Evolutionary conservation across 2,797 vertebrate species (phyloP), one percentile per base, ranked within the genome.

Genomic region (Hipposideros larvatus): DNA sequence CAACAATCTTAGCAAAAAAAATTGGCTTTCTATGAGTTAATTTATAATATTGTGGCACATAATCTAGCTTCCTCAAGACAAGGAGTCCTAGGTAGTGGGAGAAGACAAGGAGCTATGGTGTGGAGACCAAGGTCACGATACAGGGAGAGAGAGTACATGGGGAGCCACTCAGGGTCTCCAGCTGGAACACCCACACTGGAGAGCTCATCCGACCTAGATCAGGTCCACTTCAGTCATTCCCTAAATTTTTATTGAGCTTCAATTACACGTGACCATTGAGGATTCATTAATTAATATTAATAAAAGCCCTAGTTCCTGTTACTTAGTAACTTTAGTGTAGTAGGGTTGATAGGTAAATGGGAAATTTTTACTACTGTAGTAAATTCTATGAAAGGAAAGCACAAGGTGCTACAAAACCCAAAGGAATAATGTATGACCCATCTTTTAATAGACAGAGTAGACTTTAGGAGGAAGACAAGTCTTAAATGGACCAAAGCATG

Each of bases 231-330:
- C 11, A 68, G 66, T 92, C 24, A 63, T 74, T 78, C 43, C 34
- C 63, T 78, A 87, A 43, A 34, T 51, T 26, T 86, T 43, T 21
- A 16, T 18, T 51, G 28, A 37, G 6, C 46, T 93, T 95, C 77
- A 86, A 28, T 86, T 53, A 63, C n/a, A 66, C 1, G 22, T 11
- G 2, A 0, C 14, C 53, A 73, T 2, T 53, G n/a, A 78, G 22
- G 9, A 57, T 63, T 89, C 18, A 31, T 86, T 96, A 79, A 66
- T 93, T 92, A 57, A 51, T 66, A n/a, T 46, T 88, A 71, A 78
- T n/a, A 57, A 89, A 59, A 21, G 22, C 41, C 19, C 19, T 66
- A 26, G 11, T 90, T 94, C 11, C 18, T 59, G 15, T 68, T 78
- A 74, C 51, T 75, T 46, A 71, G 63, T 79, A 63, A 13, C 3